Evolutionary conservation across 2,113 vertebrate genomes (phyloP), one percentile per base, ranked within the genome.

Genomic region (Urocynchramus pylzowi): DNA sequence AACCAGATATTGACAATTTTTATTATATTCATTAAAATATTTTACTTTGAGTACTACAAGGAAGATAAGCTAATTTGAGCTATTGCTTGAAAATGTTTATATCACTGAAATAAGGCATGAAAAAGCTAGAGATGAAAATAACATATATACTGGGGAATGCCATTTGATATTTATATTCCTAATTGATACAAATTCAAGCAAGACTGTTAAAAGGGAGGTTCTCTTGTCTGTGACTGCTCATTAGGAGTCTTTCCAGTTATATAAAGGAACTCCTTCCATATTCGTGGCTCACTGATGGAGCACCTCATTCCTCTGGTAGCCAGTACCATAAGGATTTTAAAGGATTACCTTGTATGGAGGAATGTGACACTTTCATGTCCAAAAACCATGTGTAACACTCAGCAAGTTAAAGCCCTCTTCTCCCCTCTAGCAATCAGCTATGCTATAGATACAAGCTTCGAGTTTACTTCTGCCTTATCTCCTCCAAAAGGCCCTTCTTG

Each of bases 401-500:
- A 31, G 41, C 37, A 65, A 6, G 1, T 31, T 67, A 70, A 56
- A 30, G 33, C 13, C 16, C 4, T 70, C 47, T 75, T 75, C 44
- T 87, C 21, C 31, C 14, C 15, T 18, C 7, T 7, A 71, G 17
- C 39, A 28, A 45, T 28, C 39, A 64, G 27, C 9, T 37, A 9
- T 0, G 0, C n/a, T 13, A 35, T 2, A 71, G 9, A 9, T 47
- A 13, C 1, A 6, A 44, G 13, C 20, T 63, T 30, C 14, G 44
- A 78, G 50, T 26, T 80, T 47, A 10, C 9, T 57, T 69, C 27
- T 71, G 28, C 33, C 31, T 74, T 15, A 27, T 2, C 21, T 86
- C 44, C 49, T 83, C 28, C 53, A 64, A 75, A 84, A 80, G n/a
- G 19, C 2, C 2, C 13, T 87, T 85, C 44, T 17, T 27, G 6